Base-by-base conservation (phyloP, 2,888 invertebrate species). In the Tubulanus polymorphus region DNA sequence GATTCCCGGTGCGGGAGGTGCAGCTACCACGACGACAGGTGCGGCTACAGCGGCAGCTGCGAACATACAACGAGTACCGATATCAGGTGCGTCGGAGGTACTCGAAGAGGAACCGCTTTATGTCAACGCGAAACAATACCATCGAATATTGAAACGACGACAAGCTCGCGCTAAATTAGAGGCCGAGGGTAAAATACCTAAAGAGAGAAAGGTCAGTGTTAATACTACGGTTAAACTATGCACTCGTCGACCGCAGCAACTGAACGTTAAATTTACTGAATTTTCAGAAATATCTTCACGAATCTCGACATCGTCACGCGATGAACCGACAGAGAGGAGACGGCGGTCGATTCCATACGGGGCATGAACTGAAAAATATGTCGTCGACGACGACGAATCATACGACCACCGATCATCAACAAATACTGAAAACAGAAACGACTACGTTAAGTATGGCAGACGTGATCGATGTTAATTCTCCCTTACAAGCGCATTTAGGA, bases 121-220 rank as follows among this genome's bases (percentile, higher is more conserved):
- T 77, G 99, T 99, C 0, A 99, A 99, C 82, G 96, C 96, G 25
- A 90, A 96, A 72, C 99, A 99, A 78, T 99, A 97, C 81, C 89
- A 93, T 75, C 85, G 96, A 59, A 99, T 99, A 72, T 82, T 99
- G 50, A 96, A 96, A 79, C 83, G 97, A 35, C 82, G 99, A 46
- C 92, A 93, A 69, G 97, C 96, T 0, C 81, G 99, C 51, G 96
- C 96, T 2, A 93, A 92, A 79, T 82, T 99, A 46, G 96, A 97
- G 80, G 91, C 93, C 1, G 88, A 88, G 73, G 94, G 94, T 23
- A 90, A 94, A 80, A 96, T 99, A 78, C 94, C 96, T 2, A 96
- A 97, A 81, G 92, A 94, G 77, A 84, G 97, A 77, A 91, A 92
- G 64, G 91, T 91, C n/a, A n/a, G n/a, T n/a, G n/a, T n/a, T n/a